Percentiles rank a stretch among this genome's conserved stretches.
Evolutionary conservation across 2,113 vertebrate genomes (phyloP).

Genomic region (Atrichornis clamosus): DNA sequence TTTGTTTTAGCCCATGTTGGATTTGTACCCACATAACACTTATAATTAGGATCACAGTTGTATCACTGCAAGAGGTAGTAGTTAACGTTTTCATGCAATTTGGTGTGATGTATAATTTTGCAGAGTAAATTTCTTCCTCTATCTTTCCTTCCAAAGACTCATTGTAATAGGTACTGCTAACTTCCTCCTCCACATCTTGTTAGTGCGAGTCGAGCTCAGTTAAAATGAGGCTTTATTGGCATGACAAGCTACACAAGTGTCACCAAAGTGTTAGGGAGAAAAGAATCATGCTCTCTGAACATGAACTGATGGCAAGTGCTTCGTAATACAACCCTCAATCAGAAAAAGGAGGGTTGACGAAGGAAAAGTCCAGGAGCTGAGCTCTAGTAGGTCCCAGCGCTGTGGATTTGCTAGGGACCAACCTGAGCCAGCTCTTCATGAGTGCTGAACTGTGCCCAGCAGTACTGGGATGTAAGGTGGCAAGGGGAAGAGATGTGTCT

Average conservation of each 20-base stretch:
- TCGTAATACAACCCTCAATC: not conserved
- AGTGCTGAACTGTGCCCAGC: not conserved
- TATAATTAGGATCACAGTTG: not conserved
- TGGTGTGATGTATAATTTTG: not conserved
- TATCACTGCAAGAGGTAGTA: not conserved
- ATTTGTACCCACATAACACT: not conserved
- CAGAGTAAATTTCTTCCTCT: not conserved
- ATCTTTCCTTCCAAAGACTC: not conserved
- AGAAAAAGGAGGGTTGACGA: not conserved
- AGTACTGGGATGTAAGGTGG: not conserved
- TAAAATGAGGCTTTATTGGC: not conserved
- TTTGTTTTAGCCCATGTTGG: not conserved
- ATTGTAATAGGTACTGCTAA: not conserved
- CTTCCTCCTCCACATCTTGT: not conserved
- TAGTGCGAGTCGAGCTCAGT: not conserved
- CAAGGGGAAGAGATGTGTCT: not conserved
- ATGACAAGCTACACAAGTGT: not conserved
- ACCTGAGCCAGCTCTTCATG: not conserved
- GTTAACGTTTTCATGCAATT: not conserved
- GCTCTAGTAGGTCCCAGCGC: not conserved
- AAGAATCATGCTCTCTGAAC: not conserved
- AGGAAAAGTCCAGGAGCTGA: not conserved
- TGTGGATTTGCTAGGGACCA: not conserved
- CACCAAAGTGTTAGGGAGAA: not conserved
- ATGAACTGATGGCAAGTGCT: rapidly evolving